A percentile compares a stretch with the other conserved stretches of the same genome.
phyloP scores from a whole-genome alignment of 92 coral and sea anemone species.

The Zoanthus solanderi region DNA sequence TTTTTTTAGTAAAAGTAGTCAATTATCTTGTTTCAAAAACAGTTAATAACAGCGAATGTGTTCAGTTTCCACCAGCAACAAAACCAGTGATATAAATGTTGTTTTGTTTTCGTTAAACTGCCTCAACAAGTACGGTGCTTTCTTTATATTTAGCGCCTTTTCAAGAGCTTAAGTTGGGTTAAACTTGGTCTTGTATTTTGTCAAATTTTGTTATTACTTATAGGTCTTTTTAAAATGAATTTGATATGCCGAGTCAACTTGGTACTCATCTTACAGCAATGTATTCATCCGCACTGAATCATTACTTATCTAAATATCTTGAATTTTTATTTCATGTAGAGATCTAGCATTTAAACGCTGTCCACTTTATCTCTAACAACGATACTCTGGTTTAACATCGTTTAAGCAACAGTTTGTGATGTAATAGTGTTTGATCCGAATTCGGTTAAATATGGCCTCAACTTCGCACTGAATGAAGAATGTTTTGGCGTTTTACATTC shows the following conservation, averaged over 20 bases:
- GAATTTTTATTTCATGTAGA: not conserved
- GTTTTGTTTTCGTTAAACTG: conserved; percentile 16
- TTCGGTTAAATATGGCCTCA: not conserved
- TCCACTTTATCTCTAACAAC: not conserved
- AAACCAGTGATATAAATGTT: not conserved
- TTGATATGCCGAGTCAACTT: not conserved
- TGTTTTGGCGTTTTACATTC: not conserved
- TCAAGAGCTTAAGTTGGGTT: not conserved
- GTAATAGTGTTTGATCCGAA: not conserved
- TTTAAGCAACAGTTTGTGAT: not conserved
- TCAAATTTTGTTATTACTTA: not conserved
- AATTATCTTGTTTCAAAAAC: not conserved
- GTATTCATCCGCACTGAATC: not conserved
- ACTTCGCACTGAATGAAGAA: not conserved
- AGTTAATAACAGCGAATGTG: not conserved
- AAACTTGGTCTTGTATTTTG: not conserved
- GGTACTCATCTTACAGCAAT: not conserved
- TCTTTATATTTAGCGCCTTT: not conserved
- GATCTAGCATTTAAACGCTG: not conserved
- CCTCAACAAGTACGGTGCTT: not conserved
- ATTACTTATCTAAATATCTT: not conserved
- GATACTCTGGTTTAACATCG: not conserved
- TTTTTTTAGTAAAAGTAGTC: not conserved
- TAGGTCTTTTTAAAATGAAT: not conserved
- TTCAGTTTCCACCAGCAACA: not conserved